Percentiles rank a stretch among this genome's conserved stretches.
Evolutionary conservation across 2,113 vertebrate species (phyloP).

Genomic region (Eleginops maclovinus): DNA sequence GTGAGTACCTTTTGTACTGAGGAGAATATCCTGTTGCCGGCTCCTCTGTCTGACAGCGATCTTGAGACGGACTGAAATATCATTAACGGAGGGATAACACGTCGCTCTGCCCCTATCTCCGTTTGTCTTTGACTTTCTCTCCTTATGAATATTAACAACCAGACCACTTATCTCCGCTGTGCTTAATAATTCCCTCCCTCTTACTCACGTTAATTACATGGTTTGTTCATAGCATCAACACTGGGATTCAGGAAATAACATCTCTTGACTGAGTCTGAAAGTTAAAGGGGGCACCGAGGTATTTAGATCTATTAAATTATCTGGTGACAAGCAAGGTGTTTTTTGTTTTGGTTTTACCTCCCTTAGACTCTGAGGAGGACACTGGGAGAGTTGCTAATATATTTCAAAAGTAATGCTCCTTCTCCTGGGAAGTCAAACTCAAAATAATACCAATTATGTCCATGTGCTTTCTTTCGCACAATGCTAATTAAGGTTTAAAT

Average conservation of each 20-base stretch:
- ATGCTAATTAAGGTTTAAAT: background rate
- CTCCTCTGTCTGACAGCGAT: slow-evolving; percentile 33
- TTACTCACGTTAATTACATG: slow-evolving; percentile 49
- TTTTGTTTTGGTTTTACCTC: background rate
- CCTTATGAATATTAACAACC: slow-evolving; percentile 70
- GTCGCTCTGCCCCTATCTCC: slow-evolving; percentile 13
- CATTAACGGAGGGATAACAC: slow-evolving; percentile 63
- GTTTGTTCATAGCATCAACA: slow-evolving; percentile 14
- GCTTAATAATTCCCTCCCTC: slow-evolving; percentile 38
- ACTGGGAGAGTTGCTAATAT: no score
- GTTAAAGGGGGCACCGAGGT: slow-evolving; percentile 13
- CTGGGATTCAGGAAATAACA: slow-evolving; percentile 10
- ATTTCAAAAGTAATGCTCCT: background rate
- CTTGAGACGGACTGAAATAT: slow-evolving; percentile 47
- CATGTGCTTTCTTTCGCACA: background rate
- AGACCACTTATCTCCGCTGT: slow-evolving; percentile 58
- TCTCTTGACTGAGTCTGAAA: slow-evolving; percentile 37
- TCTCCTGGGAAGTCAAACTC: background rate
- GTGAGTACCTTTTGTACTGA: slow-evolving; percentile 5
- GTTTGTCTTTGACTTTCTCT: slow-evolving; percentile 30
- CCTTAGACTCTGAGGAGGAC: background rate
- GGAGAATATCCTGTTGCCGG: slow-evolving; percentile 12
- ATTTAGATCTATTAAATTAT: slow-evolving; percentile 46
- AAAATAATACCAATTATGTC: no score
- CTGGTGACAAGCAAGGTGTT: slow-evolving; percentile 7